Conservation (phyloP, 2,113 vertebrate species). For the Geococcyx californianus region DNA sequence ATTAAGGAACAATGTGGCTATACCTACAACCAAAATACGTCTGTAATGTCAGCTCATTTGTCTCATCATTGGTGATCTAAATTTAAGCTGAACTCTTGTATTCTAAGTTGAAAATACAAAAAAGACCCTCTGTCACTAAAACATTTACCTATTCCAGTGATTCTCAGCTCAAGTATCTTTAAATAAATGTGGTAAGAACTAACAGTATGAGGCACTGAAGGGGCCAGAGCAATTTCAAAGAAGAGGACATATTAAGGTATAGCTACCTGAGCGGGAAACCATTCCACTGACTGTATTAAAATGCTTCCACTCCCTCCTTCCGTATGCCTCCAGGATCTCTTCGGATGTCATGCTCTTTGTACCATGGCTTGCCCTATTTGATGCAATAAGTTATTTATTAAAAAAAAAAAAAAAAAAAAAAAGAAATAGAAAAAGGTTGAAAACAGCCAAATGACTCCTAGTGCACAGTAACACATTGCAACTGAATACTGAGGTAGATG, state of each 20-base stretch:
- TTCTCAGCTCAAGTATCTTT: background rate
- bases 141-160: background rate
- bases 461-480: background rate
- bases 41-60: background rate
- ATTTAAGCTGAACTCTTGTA: background rate
- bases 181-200: background rate
- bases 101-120: background rate
- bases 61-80: background rate
- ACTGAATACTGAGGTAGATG: background rate
- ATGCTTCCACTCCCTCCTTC: slow-evolving; percentile 88
- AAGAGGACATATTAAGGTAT: background rate
- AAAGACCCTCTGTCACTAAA: background rate
- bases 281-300: slow-evolving; percentile 85
- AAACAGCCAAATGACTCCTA: background rate
- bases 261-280: slow-evolving; percentile 88
- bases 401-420: background rate
- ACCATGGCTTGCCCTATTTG: slow-evolving; percentile 86
- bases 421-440: background rate
- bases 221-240: background rate
- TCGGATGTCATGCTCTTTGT: slow-evolving; percentile 83
- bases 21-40: background rate
- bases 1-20: background rate
- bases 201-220: background rate
- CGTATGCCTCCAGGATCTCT: slow-evolving; percentile 82
- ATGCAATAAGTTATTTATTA: background rate